Conservation (phyloP, 2,113 vertebrate genomes). For the Jaculus jaculus region DNA sequence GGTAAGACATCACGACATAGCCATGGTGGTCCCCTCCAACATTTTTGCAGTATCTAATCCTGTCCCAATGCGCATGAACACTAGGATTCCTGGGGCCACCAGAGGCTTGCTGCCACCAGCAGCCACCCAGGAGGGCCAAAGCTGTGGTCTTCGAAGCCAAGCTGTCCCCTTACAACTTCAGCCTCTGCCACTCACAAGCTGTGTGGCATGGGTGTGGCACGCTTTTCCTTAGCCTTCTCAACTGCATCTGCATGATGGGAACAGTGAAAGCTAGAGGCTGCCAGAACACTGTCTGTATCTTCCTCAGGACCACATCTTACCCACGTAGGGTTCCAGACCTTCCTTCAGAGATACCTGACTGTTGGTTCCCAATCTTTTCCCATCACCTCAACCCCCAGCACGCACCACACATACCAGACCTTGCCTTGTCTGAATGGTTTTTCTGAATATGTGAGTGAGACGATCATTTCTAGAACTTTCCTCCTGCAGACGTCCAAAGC, state of each 20-base stretch:
- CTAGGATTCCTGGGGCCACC: no score
- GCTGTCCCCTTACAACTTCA: background rate
- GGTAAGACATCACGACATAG: background rate
- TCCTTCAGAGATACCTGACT: no score
- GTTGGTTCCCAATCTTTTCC: background rate
- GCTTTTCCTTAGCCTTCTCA: background rate
- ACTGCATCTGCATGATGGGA: background rate
- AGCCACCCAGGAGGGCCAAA: background rate
- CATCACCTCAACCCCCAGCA: rapidly evolving
- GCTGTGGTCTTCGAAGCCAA: background rate
- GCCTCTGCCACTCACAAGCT: background rate
- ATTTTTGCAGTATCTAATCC: no score
- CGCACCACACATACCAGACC: background rate
- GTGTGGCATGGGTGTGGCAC: background rate
- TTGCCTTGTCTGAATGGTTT: background rate
- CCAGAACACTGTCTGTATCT: background rate
- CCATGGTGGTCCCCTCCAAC: no score
- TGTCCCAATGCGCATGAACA: background rate
- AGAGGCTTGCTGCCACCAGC: background rate
- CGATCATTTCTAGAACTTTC: background rate
- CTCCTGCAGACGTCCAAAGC: background rate
- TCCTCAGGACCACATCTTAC: rapidly evolving
- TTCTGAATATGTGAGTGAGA: background rate
- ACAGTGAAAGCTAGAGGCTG: background rate
- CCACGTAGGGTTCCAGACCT: background rate